Conservation (phyloP, 2,113 vertebrate species). For the Zosterops japonicus region DNA sequence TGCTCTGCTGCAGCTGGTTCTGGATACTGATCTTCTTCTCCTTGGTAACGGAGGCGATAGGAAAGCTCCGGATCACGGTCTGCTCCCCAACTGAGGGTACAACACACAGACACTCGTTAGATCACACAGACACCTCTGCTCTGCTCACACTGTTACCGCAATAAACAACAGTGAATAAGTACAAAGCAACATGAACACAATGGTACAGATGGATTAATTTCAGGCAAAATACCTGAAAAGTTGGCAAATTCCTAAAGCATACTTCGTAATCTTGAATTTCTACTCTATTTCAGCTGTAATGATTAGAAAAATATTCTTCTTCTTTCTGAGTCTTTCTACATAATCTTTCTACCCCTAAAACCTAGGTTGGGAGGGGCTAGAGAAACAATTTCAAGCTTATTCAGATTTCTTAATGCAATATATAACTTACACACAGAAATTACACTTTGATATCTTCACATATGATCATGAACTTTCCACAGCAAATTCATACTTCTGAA, state of each 20-base stretch:
- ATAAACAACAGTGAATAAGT: not conserved
- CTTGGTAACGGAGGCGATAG: slow-evolving; percentile 90
- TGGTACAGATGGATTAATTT: not conserved
- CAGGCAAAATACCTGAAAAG: not conserved
- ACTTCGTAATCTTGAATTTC: not conserved
- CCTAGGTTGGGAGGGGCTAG: not conserved
- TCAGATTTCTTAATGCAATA: not conserved
- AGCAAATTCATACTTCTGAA: not conserved
- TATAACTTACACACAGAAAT: not conserved
- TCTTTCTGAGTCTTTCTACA: not conserved
- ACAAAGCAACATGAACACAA: not conserved
- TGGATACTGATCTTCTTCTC: slow-evolving; percentile 97
- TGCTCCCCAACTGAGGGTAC: slow-evolving; percentile 89
- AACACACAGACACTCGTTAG: not conserved
- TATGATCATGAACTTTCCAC: not conserved
- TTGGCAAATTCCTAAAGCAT: not conserved
- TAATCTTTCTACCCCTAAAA: not conserved
- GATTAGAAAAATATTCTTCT: not conserved
- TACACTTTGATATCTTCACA: not conserved
- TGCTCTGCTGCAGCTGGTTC: slow-evolving; percentile 93
- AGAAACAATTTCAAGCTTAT: not conserved
- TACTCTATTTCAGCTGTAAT: not conserved
- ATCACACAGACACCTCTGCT: not conserved
- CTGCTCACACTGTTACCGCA: not conserved
- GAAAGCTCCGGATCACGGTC: slow-evolving; percentile 91